Evolutionary conservation across 2,797 vertebrate genomes (phyloP).

Genomic region (Bucorvus abyssinicus): DNA sequence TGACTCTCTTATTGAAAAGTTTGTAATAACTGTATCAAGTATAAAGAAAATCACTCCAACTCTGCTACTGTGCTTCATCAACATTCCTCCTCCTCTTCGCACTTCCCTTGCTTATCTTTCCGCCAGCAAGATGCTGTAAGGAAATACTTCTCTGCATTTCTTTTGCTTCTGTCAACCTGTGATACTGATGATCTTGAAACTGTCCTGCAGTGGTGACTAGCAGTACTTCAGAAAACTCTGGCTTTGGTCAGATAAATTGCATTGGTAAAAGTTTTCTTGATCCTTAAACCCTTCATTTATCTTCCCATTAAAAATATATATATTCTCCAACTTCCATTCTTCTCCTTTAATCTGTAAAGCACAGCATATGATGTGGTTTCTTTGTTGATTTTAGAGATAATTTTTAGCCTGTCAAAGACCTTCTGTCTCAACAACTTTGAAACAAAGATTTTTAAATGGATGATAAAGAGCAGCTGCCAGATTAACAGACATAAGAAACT

Average conservation of each 20-base stretch:
- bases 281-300: neutral
- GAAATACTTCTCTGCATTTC: neutral
- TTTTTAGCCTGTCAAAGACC: constrained; percentile 45
- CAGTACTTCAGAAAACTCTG: neutral
- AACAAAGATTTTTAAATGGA: constrained; percentile 35
- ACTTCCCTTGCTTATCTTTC: neutral
- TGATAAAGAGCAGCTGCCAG: constrained; percentile 48
- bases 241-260: neutral
- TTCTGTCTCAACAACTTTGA: constrained; percentile 35
- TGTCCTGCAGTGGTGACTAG: neutral
- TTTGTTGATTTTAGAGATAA: constrained; percentile 40
- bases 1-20: neutral
- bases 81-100: neutral
- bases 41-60: neutral
- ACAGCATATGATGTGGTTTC: neutral
- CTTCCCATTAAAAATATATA: neutral
- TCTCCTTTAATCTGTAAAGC: neutral
- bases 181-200: neutral
- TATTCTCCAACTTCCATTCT: neutral
- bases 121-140: neutral
- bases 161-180: neutral
- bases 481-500: neutral
- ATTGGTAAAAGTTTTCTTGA: neutral
- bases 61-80: neutral
- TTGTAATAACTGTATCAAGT: neutral